Conservation (phyloP, 2,888 invertebrate species). For the Cryptus viduatorius region DNA sequence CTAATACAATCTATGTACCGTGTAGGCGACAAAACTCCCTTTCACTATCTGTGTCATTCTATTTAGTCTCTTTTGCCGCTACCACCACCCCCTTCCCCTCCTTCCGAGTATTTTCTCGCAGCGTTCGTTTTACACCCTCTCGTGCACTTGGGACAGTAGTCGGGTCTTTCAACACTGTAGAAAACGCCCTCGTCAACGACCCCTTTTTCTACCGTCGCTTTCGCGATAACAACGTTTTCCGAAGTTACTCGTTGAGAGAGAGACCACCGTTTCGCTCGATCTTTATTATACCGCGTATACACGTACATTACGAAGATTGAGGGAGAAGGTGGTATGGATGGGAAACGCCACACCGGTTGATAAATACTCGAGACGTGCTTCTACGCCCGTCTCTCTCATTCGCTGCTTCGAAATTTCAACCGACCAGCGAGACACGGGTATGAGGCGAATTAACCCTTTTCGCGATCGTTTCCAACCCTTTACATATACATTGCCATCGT, state of each 20-base stretch:
- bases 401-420: constrained; percentile 2
- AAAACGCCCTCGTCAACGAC: constrained; percentile 48
- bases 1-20: no score
- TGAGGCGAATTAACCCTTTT: not conserved
- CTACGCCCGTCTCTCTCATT: constrained; percentile 34
- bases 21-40: not conserved
- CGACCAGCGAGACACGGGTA: not conserved
- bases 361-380: constrained; percentile 63
- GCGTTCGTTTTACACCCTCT: constrained; percentile 36
- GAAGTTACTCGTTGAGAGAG: constrained; percentile 25
- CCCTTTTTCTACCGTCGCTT: constrained; percentile 6
- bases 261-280: not conserved
- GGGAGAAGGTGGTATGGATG: constrained; percentile 35
- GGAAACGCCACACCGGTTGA: constrained; percentile 59
- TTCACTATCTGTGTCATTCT: constrained; percentile 11
- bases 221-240: constrained; percentile 47
- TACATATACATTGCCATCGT: not conserved
- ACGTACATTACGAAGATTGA: constrained; percentile 1
- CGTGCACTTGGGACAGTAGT: constrained; percentile 21
- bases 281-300: not conserved
- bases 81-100: not conserved
- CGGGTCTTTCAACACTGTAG: not conserved
- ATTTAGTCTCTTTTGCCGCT: constrained; percentile 11
- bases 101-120: constrained; percentile 21
- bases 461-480: not conserved